Conservation (phyloP, 2,797 vertebrate species). For the Sebastolobus altivelis region DNA sequence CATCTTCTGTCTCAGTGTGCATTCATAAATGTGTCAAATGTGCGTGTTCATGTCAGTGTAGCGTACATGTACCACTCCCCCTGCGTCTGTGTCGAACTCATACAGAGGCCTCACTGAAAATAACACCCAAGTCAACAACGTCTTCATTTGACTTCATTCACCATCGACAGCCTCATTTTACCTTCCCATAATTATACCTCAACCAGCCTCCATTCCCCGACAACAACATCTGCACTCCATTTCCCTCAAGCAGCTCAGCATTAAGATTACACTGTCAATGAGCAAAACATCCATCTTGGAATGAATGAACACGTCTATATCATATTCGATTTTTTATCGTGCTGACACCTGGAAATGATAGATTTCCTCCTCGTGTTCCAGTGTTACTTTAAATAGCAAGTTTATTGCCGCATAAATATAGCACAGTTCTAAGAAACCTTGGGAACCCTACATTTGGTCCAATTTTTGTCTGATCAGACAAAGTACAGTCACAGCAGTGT, state of each 20-base stretch:
- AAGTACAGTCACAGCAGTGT: slow-evolving; percentile 31
- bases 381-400: slow-evolving; percentile 6
- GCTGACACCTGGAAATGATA: slow-evolving; percentile 1
- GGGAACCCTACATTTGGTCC: slow-evolving; percentile 4
- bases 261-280: slow-evolving; percentile 23
- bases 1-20: not conserved
- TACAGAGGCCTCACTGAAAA: slow-evolving; percentile 61
- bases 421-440: slow-evolving; percentile 8
- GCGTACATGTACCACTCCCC: slow-evolving; percentile 5
- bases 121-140: slow-evolving; percentile 65
- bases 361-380: not conserved
- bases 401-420: slow-evolving; percentile 23
- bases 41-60: not conserved
- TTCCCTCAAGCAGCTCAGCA: slow-evolving; percentile 42
- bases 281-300: slow-evolving; percentile 21
- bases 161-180: slow-evolving; percentile 66
- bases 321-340: not conserved
- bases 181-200: slow-evolving; percentile 74
- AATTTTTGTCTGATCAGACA: slow-evolving; percentile 38
- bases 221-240: slow-evolving; percentile 64
- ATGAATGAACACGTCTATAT: not conserved
- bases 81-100: slow-evolving; percentile 30
- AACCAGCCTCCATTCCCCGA: slow-evolving; percentile 52
- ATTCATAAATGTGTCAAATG: not conserved
- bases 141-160: slow-evolving; percentile 72